A percentile compares a stretch with the other conserved stretches of the same genome.
These are phyloP conservation scores for Campoletis sonorensis DNA, from an alignment of 1,140 invertebrate species.

Conservation along the genomic window DNA sequence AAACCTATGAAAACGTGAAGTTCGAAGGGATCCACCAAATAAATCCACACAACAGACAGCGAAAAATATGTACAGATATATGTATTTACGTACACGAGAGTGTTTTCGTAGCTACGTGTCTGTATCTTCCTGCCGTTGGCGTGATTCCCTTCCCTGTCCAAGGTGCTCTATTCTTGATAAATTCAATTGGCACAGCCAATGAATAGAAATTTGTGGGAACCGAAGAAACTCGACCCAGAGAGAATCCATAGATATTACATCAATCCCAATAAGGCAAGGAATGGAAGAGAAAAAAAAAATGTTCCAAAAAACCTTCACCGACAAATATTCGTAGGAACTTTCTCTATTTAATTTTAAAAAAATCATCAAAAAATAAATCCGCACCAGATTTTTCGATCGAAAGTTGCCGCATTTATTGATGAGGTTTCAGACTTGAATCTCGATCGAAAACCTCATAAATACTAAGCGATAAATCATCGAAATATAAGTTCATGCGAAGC, in stretches of 20 bases:
- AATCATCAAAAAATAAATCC: too few species aligned
- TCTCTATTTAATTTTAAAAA: too few species aligned
- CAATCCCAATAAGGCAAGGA: background rate
- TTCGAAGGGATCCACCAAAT: background rate
- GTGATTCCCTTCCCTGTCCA: background rate
- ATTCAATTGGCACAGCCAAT: conserved; percentile 4
- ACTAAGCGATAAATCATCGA: too few species aligned
- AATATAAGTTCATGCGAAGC: background rate
- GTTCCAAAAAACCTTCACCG: too few species aligned
- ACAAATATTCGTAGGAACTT: too few species aligned
- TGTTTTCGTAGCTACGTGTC: background rate
- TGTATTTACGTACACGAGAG: background rate
- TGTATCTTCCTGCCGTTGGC: background rate
- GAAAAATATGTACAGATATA: background rate
- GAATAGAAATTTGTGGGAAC: conserved; percentile 8
- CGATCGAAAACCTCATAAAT: too few species aligned
- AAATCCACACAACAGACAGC: conserved; percentile 8
- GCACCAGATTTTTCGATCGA: too few species aligned
- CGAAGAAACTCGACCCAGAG: background rate
- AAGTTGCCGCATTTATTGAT: too few species aligned
- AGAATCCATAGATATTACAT: background rate
- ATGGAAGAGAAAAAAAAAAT: background rate
- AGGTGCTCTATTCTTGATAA: background rate
- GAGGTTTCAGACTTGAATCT: too few species aligned
- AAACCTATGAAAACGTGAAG: background rate